Conservation (phyloP, 2,888 invertebrate genomes). For the Cephus sareptanus region DNA sequence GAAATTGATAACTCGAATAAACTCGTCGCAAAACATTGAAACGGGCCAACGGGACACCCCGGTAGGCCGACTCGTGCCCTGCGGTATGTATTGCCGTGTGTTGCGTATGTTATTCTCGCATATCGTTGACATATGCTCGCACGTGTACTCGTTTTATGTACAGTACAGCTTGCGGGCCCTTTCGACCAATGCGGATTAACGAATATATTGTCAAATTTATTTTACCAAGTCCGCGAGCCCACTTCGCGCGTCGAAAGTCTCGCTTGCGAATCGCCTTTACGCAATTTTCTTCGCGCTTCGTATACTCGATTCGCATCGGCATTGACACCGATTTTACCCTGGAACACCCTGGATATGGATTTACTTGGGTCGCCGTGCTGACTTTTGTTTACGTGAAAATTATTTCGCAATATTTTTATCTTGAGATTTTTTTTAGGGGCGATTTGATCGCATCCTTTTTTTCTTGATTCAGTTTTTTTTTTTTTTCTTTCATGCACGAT, state of each 20-base stretch:
- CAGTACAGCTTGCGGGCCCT: background rate
- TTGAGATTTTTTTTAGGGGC: too few species aligned
- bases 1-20: constrained; percentile 64
- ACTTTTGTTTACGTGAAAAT: constrained; percentile 25
- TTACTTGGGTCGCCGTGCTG: constrained; percentile 10
- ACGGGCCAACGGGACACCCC: constrained; percentile 29
- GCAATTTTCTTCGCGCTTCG: background rate
- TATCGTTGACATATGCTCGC: background rate
- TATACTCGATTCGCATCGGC: background rate
- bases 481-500: background rate
- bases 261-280: background rate
- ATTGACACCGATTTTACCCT: background rate
- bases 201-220: background rate
- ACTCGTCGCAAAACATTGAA: constrained; percentile 60
- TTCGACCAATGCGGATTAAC: background rate
- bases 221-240: background rate
- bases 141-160: background rate
- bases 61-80: background rate
- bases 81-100: background rate
- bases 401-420: too few species aligned
- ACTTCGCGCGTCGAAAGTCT: background rate
- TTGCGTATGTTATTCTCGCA: background rate
- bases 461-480: background rate
- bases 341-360: background rate
- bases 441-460: too few species aligned